A percentile compares a stretch with the other conserved stretches of the same genome.
phyloP scores from a whole-genome alignment of 2,888 invertebrate genomes.

The Mesodorylaimus sp. region DNA sequence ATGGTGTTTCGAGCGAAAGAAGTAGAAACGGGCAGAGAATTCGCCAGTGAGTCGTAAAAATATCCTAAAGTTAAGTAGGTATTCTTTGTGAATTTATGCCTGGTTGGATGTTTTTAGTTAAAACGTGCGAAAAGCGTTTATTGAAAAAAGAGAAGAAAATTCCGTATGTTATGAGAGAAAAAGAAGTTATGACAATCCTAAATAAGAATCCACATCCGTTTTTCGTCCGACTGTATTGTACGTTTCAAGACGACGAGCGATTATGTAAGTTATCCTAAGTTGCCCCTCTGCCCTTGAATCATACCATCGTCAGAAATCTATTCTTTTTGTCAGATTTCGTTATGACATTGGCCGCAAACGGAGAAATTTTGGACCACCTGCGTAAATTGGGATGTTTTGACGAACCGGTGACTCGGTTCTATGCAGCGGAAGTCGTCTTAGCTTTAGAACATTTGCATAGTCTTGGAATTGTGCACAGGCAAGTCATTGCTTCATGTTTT shows the following conservation, averaged over 20 bases:
- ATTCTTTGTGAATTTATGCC: background rate
- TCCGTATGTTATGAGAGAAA: slow-evolving; percentile 78
- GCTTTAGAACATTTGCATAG: slow-evolving; percentile 78
- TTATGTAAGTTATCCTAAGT: slow-evolving; percentile 42
- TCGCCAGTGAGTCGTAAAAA: slow-evolving; percentile 56
- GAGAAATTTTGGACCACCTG: slow-evolving; percentile 77
- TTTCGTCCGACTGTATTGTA: slow-evolving; percentile 79
- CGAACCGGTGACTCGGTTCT: slow-evolving; percentile 70
- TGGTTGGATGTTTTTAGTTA: slow-evolving; percentile 47
- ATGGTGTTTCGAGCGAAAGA: slow-evolving; percentile 49
- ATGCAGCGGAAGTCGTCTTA: slow-evolving; percentile 73
- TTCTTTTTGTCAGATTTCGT: slow-evolving; percentile 51
- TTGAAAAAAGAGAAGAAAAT: slow-evolving; percentile 80
- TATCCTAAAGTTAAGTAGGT: background rate
- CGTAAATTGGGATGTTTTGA: slow-evolving; percentile 75
- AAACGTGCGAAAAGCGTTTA: slow-evolving; percentile 87
- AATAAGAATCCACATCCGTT: slow-evolving; percentile 54
- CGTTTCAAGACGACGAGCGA: slow-evolving; percentile 80
- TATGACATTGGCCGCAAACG: slow-evolving; percentile 76
- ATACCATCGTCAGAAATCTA: background rate
- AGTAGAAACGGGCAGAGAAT: slow-evolving; percentile 66
- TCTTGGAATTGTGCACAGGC: slow-evolving; percentile 70
- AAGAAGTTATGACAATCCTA: slow-evolving; percentile 71
- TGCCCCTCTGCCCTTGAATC: background rate
- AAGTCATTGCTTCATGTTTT: slow-evolving; percentile 9